phyloP scores from a whole-genome alignment of 2,797 vertebrate species.

The Bovichtus variegatus region DNA sequence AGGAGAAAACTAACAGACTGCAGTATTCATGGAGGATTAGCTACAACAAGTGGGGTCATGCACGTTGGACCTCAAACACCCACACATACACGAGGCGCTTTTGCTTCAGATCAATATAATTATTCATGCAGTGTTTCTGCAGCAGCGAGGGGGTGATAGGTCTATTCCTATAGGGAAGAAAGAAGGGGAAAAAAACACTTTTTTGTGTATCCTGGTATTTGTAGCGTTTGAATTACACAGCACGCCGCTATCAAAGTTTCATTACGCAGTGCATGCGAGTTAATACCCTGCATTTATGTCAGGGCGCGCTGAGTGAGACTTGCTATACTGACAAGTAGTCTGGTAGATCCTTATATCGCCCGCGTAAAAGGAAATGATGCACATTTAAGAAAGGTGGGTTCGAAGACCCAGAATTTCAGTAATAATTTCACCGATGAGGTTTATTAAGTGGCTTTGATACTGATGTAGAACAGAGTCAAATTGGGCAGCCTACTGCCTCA shows the following conservation, averaged over 20 bases:
- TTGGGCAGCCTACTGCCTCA: neutral
- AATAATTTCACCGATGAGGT: neutral
- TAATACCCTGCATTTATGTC: conserved; percentile 12
- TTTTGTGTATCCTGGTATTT: neutral
- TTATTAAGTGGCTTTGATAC: neutral
- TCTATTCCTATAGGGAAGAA: too few species aligned
- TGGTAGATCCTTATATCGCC: neutral
- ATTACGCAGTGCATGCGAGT: conserved; percentile 5
- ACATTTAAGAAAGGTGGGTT: neutral
- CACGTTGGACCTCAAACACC: conserved; percentile 17
- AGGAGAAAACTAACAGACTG: conserved; percentile 19
- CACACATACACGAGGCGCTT: neutral
- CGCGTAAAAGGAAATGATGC: neutral
- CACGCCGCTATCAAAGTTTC: conserved; percentile 58
- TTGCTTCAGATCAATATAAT: conserved; percentile 17
- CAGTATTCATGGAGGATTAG: conserved; percentile 41
- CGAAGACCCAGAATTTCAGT: neutral
- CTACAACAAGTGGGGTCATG: conserved; percentile 60
- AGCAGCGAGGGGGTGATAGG: neutral
- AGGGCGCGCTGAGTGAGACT: neutral
- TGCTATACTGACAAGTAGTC: neutral
- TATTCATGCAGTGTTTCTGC: neutral
- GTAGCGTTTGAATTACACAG: conserved; percentile 1
- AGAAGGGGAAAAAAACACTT: neutral
- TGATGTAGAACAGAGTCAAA: neutral